Percentiles rank a stretch among this genome's conserved stretches.
Evolutionary conservation across 2,888 invertebrate species (phyloP).

Genomic region (Athetis lepigone): DNA sequence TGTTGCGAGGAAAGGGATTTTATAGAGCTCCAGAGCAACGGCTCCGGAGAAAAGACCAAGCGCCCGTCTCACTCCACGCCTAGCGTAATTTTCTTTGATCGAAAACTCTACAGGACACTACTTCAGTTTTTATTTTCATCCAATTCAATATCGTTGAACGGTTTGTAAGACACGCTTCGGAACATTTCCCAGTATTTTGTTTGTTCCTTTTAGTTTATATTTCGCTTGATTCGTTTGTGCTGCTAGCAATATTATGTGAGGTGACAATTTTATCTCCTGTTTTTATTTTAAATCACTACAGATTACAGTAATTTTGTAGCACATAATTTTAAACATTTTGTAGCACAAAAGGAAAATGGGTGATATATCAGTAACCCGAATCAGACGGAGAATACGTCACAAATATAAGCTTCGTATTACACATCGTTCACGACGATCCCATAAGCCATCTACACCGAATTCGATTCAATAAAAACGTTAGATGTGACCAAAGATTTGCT

Average conservation of each 20-base stretch:
- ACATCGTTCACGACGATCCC: constrained; percentile 77
- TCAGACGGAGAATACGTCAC: constrained; percentile 32
- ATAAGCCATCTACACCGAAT: constrained; percentile 77
- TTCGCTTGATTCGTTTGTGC: constrained; percentile 58
- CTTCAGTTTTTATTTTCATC: constrained; percentile 85
- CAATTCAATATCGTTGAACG: constrained; percentile 83
- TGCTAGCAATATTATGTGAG: constrained; percentile 52
- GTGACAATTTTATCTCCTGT: constrained; percentile 55
- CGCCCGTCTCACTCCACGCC: constrained; percentile 75
- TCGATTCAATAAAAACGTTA: constrained; percentile 84
- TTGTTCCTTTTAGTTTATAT: constrained; percentile 61
- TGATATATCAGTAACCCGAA: background rate
- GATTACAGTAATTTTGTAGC: constrained; percentile 20
- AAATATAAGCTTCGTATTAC: constrained; percentile 71
- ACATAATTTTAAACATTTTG: no score
- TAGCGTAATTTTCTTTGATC: constrained; percentile 88
- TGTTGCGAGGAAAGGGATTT: constrained; percentile 88
- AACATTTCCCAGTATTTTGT: constrained; percentile 62
- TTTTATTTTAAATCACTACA: constrained; percentile 21
- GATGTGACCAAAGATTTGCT: constrained; percentile 81
- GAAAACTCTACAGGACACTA: constrained; percentile 83
- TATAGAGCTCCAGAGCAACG: constrained; percentile 80
- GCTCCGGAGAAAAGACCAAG: constrained; percentile 81
- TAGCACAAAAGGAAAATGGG: background rate
- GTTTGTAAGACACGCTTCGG: constrained; percentile 72